Base-by-base conservation (phyloP, 2,797 vertebrate species). In the Crax fasciolata region DNA sequence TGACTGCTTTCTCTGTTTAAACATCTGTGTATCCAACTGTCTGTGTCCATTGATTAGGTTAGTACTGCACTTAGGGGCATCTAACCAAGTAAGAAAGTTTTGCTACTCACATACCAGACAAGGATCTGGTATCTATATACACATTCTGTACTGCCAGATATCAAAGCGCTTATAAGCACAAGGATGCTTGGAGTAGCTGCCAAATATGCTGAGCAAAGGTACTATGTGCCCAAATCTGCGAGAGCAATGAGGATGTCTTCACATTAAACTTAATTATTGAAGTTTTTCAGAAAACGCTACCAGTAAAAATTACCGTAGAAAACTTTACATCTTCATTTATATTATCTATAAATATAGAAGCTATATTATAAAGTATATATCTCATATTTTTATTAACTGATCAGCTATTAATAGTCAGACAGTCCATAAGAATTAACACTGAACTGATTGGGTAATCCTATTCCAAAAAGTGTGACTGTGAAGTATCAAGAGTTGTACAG, bases 241-340 rank as follows among this genome's bases (percentile, higher is more conserved):
- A 76, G 24, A 86, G 12, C 41, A 73, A 87, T n/a, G 57, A 85
- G 73, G 27, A 21, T 78, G 17, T 2, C 82, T 84, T 77, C 54
- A 83, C 6, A 15, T 46, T 70, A 91, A 82, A 43, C 8, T 76
- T 73, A 82, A 41, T 25, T 41, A 52, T 59, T 44, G 44, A 51
- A 93, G 52, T 27, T 51, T 82, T 76, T 15, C 86, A n/a, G 41
- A 86, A 95, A 96, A 91, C 75, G 74, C 8, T 89, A 67, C 72
- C 35, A 82, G 51, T 78, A 63, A 75, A 94, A 91, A 75, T 86
- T 43, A 80, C 30, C 35, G 59, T 76, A 75, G 25, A 8, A 91
- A 74, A 93, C 58, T 3, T 25, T 9, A 54, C 8, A 32, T 3
- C 4, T 11, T 61, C 44, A 55, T 62, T 24, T 2, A 76, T 6